Base-by-base conservation (phyloP, 1,140 invertebrate species). In the Ips typographus region DNA sequence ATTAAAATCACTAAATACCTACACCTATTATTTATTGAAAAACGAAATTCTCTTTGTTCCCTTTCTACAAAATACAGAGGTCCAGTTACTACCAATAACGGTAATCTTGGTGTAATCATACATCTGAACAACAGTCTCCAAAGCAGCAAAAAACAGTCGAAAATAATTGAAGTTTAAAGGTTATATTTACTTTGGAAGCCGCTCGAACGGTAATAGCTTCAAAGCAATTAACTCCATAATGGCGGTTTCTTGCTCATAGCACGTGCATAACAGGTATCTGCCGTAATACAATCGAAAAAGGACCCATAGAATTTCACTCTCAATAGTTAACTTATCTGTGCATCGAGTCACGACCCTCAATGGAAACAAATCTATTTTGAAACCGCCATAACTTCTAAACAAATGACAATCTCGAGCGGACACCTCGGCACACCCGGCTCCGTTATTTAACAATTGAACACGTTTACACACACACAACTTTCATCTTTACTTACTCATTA, bases 321-420 rank as follows among this genome's bases (percentile, higher is more conserved):
- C 65, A 68, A 68, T 68, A 60, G 65, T 36, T 68, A 56, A 68
- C 59, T 68, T 68, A 68, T 68, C 67, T 56, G 67, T 53, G 60
- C 60, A 68, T 68, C 67, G 58, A 68, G 67, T 70, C 68, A 70
- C 68, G 68, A 65, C 39, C 68, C 55, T 64, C 67, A 70, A 70
- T 68, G 59, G 68, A 70, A 70, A 70, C 68, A 70, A 65, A 70
- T 70, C 68, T 70, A 70, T 70, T 61, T 70, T 65, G 68, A 64
- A 60, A 58, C 62, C 68, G 62, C 68, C 62, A 59, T 70, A 70
- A 70, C 51, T 70, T 44, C 60, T 62, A 47, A 70, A 70, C 53
- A 65, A 70, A 70, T 65, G 68, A 70, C 62, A 65, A 70, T 65
- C 62, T 65, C 22, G 52, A 70, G 55, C 62, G 42, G 44, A 53